Evolutionary conservation across 2,888 invertebrate genomes (phyloP).

Genomic region (Choristoneura rosaceana): DNA sequence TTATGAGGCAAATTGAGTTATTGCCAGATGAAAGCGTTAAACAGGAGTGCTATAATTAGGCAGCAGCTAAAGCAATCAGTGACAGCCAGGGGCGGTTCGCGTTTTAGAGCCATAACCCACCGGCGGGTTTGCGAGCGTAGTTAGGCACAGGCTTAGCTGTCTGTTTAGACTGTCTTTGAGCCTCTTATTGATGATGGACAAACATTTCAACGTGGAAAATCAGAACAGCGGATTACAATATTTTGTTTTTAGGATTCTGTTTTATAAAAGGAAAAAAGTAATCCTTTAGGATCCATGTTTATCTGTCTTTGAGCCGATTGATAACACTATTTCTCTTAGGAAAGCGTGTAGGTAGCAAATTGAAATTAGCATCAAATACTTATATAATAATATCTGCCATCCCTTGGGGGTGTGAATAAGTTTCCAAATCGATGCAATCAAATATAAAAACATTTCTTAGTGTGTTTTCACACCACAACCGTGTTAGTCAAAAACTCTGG

Average conservation of each 20-base stretch:
- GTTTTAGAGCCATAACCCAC: slow-evolving; percentile 35
- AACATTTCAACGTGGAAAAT: slow-evolving; percentile 8
- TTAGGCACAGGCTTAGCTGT: slow-evolving; percentile 5
- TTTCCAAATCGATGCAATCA: too few relatives aligned
- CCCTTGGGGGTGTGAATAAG: too few relatives aligned
- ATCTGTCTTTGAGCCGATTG: too few relatives aligned
- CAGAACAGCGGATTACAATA: background rate
- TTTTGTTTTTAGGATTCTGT: background rate
- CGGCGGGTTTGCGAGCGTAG: slow-evolving; percentile 14
- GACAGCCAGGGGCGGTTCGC: slow-evolving; percentile 43
- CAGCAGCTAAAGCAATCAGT: slow-evolving; percentile 61
- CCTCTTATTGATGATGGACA: slow-evolving; percentile 12
- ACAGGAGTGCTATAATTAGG: slow-evolving; percentile 57
- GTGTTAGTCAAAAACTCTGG: too few relatives aligned
- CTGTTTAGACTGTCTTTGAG: slow-evolving; percentile 4
- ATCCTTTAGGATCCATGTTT: too few relatives aligned
- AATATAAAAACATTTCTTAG: too few relatives aligned
- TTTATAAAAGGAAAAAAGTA: too few relatives aligned
- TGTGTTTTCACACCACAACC: too few relatives aligned
- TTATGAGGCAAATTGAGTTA: slow-evolving; percentile 49
- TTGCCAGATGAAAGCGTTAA: slow-evolving; percentile 56
- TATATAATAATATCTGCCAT: too few relatives aligned
- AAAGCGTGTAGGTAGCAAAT: too few relatives aligned
- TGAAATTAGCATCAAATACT: too few relatives aligned
- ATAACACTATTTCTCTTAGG: too few relatives aligned